A percentile compares a stretch with the other conserved stretches of the same genome.
These are phyloP conservation scores for Gisinianus flammeolus DNA, from an alignment of 2,888 invertebrate genomes.

Conservation along the genomic window DNA sequence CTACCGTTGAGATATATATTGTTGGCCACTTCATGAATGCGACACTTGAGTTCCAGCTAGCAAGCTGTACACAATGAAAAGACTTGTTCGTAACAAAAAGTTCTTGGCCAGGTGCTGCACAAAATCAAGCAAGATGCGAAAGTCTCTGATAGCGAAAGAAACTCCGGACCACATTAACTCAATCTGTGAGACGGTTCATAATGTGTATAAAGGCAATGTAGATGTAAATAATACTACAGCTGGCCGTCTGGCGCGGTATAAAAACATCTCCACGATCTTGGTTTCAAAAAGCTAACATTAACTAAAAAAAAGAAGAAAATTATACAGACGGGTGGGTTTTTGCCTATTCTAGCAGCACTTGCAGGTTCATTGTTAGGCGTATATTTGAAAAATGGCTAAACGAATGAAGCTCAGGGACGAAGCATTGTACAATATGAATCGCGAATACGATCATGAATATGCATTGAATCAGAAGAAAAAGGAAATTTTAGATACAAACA, in stretches of 20 bases:
- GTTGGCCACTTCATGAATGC: not conserved
- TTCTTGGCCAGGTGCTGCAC: not conserved
- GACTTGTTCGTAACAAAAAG: not conserved
- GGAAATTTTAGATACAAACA: not conserved
- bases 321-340: conserved; percentile 27
- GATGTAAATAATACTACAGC: conserved; percentile 9
- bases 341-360: conserved; percentile 32
- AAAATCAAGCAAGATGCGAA: not conserved
- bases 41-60: not conserved
- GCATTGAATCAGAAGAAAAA: not conserved
- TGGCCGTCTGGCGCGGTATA: conserved; percentile 9
- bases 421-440: conserved; percentile 8
- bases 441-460: not conserved
- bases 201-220: conserved; percentile 26
- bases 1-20: not conserved
- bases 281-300: too few species aligned
- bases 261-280: conserved; percentile 20
- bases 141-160: not conserved
- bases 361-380: not conserved
- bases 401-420: conserved; percentile 33
- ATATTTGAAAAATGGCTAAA: conserved; percentile 18
- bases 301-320: not conserved
- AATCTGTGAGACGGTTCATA: conserved; percentile 23
- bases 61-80: not conserved
- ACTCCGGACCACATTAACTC: conserved; percentile 6